Conservation (phyloP, 2,888 invertebrate genomes). For the Nowickia ferox region DNA sequence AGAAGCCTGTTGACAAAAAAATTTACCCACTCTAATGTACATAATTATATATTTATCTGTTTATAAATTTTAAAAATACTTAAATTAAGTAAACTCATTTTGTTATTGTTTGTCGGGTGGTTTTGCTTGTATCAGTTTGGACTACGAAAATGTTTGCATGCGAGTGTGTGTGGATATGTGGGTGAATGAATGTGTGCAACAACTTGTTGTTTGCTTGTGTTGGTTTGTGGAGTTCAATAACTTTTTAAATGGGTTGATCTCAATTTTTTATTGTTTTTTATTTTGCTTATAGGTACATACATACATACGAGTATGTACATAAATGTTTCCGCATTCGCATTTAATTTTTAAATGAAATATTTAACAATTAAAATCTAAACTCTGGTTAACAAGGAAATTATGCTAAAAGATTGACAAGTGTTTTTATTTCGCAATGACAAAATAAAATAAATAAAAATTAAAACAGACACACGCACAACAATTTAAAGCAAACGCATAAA, state of each 20-base stretch:
- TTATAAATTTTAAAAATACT: neutral
- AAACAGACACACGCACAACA: slow-evolving; percentile 9
- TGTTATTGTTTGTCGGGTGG: neutral
- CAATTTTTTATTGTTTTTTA: slow-evolving; percentile 56
- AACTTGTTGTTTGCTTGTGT: neutral
- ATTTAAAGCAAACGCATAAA: slow-evolving; percentile 7
- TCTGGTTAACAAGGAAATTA: slow-evolving; percentile 53
- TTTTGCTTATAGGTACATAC: slow-evolving; percentile 13
- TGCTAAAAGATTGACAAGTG: slow-evolving; percentile 9
- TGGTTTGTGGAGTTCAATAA: slow-evolving; percentile 54
- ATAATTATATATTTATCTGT: neutral
- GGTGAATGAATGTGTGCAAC: neutral
- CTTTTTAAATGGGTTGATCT: slow-evolving; percentile 59
- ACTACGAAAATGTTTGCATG: neutral
- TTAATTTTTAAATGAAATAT: slow-evolving; percentile 48
- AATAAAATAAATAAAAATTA: neutral
- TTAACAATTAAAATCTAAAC: slow-evolving; percentile 66
- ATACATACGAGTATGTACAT: no score
- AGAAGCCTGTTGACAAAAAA: neutral
- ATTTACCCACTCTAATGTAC: neutral
- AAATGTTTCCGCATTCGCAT: slow-evolving; percentile 64
- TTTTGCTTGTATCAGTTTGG: neutral
- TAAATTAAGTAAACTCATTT: neutral
- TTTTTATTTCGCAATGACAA: slow-evolving; percentile 14
- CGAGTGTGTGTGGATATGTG: neutral